phyloP scores from a whole-genome alignment of 2,113 vertebrate species.

The Anseranas semipalmata region DNA sequence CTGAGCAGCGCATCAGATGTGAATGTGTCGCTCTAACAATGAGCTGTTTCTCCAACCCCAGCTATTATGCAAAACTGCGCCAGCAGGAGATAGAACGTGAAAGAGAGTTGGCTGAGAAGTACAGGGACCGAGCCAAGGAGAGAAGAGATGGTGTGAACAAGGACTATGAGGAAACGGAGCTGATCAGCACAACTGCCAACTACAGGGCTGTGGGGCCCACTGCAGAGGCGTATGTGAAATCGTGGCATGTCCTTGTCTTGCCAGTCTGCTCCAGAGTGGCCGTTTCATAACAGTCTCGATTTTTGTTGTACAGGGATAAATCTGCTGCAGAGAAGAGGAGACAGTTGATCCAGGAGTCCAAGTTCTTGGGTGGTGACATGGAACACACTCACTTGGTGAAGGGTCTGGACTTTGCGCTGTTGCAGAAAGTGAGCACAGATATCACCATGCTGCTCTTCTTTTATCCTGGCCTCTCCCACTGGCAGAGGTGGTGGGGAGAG shows the following conservation, averaged over 20 bases:
- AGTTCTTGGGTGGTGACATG: constrained; percentile 99
- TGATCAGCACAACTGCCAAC: constrained; percentile 97
- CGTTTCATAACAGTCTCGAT: not conserved
- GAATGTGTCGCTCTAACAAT: rapidly evolving
- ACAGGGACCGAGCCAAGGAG: constrained; percentile 93
- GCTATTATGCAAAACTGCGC: constrained; percentile 96
- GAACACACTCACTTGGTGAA: constrained; percentile 99
- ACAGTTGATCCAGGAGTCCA: constrained; percentile 98
- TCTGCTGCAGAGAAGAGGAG: constrained; percentile 96
- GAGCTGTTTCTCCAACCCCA: constrained; percentile 46
- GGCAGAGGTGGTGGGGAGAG: not conserved
- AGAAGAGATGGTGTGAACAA: constrained; percentile 95
- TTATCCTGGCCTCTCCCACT: rapidly evolving
- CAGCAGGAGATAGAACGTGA: constrained; percentile 97
- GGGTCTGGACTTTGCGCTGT: constrained; percentile 94
- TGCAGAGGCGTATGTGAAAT: constrained; percentile 88
- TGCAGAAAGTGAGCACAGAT: constrained; percentile 88
- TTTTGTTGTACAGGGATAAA: constrained; percentile 83
- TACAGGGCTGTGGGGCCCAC: constrained; percentile 95
- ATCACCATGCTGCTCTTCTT: rapidly evolving
- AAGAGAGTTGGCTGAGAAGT: constrained; percentile 94
- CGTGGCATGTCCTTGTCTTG: rapidly evolving
- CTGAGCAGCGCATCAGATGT: rapidly evolving
- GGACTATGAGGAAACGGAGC: constrained; percentile 95
- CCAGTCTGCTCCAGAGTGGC: rapidly evolving